Percentiles rank a stretch among this genome's conserved stretches.
Evolutionary conservation across 2,113 vertebrate species (phyloP).

Genomic region (Ptilorrhoa leucosticta): DNA sequence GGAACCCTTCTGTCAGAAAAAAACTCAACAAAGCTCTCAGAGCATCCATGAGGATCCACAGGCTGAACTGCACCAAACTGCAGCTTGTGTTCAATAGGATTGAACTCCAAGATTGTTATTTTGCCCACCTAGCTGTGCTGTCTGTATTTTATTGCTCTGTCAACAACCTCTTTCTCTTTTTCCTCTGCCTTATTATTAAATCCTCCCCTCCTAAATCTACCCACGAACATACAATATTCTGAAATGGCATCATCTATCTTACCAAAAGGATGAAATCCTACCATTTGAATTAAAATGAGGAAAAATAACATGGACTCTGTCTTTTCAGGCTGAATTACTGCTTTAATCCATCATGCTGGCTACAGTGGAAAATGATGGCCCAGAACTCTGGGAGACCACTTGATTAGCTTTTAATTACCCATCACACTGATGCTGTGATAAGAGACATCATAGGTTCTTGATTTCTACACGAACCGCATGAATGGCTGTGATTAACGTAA

Average conservation of each 20-base stretch:
- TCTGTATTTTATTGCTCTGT: neutral
- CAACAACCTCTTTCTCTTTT: neutral
- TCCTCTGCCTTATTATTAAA: neutral
- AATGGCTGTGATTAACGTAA: neutral
- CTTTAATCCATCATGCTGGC: neutral
- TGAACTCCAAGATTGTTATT: neutral
- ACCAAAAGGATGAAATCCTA: neutral
- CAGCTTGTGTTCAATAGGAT: neutral
- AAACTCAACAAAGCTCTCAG: neutral
- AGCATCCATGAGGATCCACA: neutral
- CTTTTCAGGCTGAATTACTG: neutral
- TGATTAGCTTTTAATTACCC: conserved; percentile 18
- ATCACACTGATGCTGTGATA: neutral
- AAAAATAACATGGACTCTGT: neutral
- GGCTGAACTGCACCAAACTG: neutral
- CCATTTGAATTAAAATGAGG: neutral
- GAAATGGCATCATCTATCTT: neutral
- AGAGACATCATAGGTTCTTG: neutral
- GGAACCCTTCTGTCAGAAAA: neutral
- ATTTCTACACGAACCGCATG: neutral
- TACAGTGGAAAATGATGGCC: neutral
- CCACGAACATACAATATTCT: neutral
- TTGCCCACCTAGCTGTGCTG: neutral
- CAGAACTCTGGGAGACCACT: neutral
- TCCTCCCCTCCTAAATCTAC: neutral